These are phyloP conservation scores for Atta cephalotes DNA, from an alignment of 1,140 invertebrate species.

Conservation along the genomic window DNA sequence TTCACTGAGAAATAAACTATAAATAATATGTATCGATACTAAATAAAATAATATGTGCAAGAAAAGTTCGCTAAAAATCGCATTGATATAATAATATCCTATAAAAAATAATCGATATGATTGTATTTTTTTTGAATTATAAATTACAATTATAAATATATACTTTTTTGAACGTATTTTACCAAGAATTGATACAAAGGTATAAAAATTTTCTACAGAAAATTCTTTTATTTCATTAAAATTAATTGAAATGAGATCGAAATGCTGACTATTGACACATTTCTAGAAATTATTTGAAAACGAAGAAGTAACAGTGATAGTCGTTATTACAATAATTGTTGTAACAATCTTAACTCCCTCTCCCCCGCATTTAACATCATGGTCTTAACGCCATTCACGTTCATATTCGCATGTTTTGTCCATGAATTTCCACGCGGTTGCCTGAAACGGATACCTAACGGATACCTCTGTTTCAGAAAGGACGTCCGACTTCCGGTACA, in stretches of 20 bases:
- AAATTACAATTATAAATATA: too few species aligned
- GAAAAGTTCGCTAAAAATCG: background rate
- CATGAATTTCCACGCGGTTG: conserved; percentile 9
- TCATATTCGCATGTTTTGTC: background rate
- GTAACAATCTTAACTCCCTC: background rate
- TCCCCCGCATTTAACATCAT: background rate
- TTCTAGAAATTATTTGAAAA: conserved; percentile 3
- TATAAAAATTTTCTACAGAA: too few species aligned
- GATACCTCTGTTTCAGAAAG: conserved; percentile 89
- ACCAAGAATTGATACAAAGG: too few species aligned
- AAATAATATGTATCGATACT: conserved; percentile 15
- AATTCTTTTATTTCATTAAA: background rate
- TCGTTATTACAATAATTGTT: background rate
- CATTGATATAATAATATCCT: background rate
- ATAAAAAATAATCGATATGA: background rate
- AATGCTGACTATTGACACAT: background rate
- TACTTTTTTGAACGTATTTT: too few species aligned
- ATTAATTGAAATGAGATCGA: background rate
- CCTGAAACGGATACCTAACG: conserved; percentile 60
- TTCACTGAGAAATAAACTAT: background rate
- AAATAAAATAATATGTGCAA: background rate
- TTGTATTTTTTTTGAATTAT: too few species aligned
- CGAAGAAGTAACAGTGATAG: background rate
- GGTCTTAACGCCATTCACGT: background rate
- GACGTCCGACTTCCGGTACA: conserved; percentile 96